Evolutionary conservation across 2,888 invertebrate genomes (phyloP).

Genomic region (Sarcophaga caerulescens): DNA sequence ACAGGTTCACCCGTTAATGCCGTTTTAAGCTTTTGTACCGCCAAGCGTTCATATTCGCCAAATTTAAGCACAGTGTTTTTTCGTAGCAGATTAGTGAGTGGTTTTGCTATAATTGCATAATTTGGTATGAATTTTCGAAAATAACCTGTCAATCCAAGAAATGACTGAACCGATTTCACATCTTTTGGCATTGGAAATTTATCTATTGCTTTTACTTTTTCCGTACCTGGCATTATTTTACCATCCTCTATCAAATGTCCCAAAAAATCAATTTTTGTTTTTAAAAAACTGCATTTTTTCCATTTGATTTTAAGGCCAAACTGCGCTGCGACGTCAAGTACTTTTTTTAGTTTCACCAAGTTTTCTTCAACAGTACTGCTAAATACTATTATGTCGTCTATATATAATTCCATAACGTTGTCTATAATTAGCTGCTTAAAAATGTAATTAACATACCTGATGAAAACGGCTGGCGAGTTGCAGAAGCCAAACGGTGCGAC

Average conservation of each 20-base stretch:
- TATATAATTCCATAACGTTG: conserved; percentile 46
- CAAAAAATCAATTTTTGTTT: conserved; percentile 32
- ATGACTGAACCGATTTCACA: too few relatives aligned
- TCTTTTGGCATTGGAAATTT: too few relatives aligned
- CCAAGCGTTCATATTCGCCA: too few relatives aligned
- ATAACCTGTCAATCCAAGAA: too few relatives aligned
- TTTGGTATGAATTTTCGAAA: too few relatives aligned
- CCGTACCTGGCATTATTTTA: conserved; percentile 6
- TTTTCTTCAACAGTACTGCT: conserved; percentile 11
- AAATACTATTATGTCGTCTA: conserved; percentile 55
- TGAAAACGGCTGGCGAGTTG: conserved; percentile 61
- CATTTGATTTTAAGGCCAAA: conserved; percentile 56
- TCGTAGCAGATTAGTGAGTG: too few relatives aligned
- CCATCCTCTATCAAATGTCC: conserved; percentile 37
- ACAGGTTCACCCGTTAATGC: background rate
- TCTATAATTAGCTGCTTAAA: conserved; percentile 52
- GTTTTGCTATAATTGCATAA: too few relatives aligned
- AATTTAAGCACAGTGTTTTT: too few relatives aligned
- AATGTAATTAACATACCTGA: conserved; percentile 55
- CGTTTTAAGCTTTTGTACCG: too few relatives aligned
- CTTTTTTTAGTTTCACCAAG: conserved; percentile 26
- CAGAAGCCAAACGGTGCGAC: conserved; percentile 59
- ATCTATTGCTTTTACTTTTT: too few relatives aligned
- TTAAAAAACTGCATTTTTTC: too few relatives aligned
- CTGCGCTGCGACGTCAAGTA: conserved; percentile 46